Evolutionary conservation across 2,113 vertebrate species (phyloP).

Genomic region (Platichthys stellatus): DNA sequence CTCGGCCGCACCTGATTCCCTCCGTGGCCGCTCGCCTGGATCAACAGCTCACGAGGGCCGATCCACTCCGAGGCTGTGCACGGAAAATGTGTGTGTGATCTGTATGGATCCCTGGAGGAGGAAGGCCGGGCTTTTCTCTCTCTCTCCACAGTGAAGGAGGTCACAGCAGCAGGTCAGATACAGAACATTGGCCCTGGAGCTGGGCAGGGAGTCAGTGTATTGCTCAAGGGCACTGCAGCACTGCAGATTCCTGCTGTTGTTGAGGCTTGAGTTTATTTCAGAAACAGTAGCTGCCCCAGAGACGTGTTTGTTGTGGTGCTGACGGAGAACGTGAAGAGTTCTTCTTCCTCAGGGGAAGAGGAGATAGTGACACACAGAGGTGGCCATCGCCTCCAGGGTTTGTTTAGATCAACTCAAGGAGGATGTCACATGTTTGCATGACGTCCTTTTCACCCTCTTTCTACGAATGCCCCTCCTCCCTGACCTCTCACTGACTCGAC

Average conservation of each 20-base stretch:
- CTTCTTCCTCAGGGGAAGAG: not conserved
- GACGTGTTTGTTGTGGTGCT: too few relatives aligned
- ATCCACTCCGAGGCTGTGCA: not conserved
- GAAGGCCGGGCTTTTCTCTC: not conserved
- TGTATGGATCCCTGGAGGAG: conserved; percentile 46
- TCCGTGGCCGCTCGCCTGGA: conserved; percentile 51
- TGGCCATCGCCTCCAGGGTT: not conserved
- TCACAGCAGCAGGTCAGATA: conserved; percentile 29
- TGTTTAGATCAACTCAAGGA: not conserved
- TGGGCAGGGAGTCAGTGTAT: not conserved
- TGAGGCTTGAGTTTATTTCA: not conserved
- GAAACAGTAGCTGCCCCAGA: too few relatives aligned
- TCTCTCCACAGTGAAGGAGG: conserved; percentile 9
- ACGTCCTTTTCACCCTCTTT: not conserved
- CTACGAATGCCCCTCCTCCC: not conserved
- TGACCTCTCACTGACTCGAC: conserved; percentile 31
- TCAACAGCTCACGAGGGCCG: conserved; percentile 49
- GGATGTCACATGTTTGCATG: not conserved
- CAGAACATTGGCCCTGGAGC: conserved; percentile 9
- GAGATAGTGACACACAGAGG: not conserved
- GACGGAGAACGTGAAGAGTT: too few relatives aligned
- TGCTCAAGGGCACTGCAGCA: conserved; percentile 11
- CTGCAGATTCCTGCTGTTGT: conserved; percentile 6
- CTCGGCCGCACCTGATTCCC: conserved; percentile 43
- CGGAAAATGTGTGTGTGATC: not conserved